Evolutionary conservation across 2,797 vertebrate species (phyloP).

Genomic region (Xenopus petersii): DNA sequence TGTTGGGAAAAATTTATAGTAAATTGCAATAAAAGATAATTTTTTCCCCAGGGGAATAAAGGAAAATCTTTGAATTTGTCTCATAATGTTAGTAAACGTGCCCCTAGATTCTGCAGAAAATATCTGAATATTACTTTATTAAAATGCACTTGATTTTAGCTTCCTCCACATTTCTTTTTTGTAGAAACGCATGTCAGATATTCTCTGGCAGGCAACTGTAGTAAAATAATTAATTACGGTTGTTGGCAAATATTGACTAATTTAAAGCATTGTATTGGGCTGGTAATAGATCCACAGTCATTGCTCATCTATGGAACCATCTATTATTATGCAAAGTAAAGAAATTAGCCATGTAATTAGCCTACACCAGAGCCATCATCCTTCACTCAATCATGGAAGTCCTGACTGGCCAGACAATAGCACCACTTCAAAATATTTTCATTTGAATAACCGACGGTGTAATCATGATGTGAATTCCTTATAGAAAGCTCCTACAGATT

Average conservation of each 20-base stretch:
- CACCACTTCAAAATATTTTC: conserved; percentile 66
- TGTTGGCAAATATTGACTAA: conserved; percentile 59
- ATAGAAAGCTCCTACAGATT: conserved; percentile 64
- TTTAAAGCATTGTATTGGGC: conserved; percentile 59
- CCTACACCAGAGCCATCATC: conserved; percentile 59
- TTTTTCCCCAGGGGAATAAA: too few species aligned
- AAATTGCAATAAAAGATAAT: too few species aligned
- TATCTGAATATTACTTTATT: too few species aligned
- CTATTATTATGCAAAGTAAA: conserved; percentile 68
- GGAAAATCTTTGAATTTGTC: too few species aligned
- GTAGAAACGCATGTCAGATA: neutral
- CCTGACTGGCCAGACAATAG: conserved; percentile 63
- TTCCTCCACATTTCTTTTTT: too few species aligned
- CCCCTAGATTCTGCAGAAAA: too few species aligned
- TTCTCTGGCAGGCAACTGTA: neutral
- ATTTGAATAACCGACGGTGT: conserved; percentile 59
- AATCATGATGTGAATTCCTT: conserved; percentile 65
- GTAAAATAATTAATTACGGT: conserved; percentile 31
- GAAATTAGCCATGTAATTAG: conserved; percentile 64
- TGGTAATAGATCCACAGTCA: conserved; percentile 58
- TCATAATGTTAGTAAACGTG: too few species aligned
- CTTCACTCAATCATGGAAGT: conserved; percentile 61
- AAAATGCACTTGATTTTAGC: too few species aligned
- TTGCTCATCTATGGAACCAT: conserved; percentile 60
- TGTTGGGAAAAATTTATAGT: too few species aligned